These are phyloP conservation scores for Pachypsylla venusta DNA, from an alignment of 1,140 invertebrate genomes.

Conservation along the genomic window DNA sequence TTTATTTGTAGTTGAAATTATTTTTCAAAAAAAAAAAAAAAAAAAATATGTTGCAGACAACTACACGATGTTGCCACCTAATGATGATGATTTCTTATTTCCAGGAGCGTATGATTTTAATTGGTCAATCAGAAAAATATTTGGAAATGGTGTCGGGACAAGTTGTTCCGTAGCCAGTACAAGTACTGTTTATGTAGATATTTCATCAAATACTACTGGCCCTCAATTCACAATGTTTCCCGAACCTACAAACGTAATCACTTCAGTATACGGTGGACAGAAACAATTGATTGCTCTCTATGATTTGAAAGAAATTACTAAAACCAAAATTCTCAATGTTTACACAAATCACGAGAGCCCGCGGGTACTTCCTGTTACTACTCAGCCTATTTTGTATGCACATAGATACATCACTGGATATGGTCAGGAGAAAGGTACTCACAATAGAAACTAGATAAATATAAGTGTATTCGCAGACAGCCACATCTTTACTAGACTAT, in stretches of 20 bases:
- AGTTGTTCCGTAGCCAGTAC: constrained; percentile 59
- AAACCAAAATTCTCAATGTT: constrained; percentile 49
- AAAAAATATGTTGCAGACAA: too few relatives aligned
- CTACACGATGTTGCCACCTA: too few relatives aligned
- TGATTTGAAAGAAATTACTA: constrained; percentile 37
- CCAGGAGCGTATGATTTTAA: constrained; percentile 28
- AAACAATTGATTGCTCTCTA: constrained; percentile 49
- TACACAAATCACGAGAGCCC: constrained; percentile 35
- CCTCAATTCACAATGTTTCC: constrained; percentile 35
- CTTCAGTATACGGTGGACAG: constrained; percentile 39
- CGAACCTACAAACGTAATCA: constrained; percentile 32
- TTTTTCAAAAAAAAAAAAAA: too few relatives aligned
- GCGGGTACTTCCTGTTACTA: constrained; percentile 35
- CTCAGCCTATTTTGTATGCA: constrained; percentile 53
- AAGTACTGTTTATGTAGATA: constrained; percentile 71
- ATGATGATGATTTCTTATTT: constrained; percentile 32
- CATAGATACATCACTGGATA: constrained; percentile 61
- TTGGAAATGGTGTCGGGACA: constrained; percentile 62
- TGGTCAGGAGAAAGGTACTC: constrained; percentile 35
- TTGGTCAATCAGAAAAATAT: constrained; percentile 75
- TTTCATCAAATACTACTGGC: constrained; percentile 40
- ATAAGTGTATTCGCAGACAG: too few relatives aligned
- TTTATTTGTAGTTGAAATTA: too few relatives aligned
- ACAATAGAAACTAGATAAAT: too few relatives aligned
- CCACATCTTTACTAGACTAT: too few relatives aligned